phyloP scores from a whole-genome alignment of 2,113 vertebrate species.

The Todiramphus saurophagus region DNA sequence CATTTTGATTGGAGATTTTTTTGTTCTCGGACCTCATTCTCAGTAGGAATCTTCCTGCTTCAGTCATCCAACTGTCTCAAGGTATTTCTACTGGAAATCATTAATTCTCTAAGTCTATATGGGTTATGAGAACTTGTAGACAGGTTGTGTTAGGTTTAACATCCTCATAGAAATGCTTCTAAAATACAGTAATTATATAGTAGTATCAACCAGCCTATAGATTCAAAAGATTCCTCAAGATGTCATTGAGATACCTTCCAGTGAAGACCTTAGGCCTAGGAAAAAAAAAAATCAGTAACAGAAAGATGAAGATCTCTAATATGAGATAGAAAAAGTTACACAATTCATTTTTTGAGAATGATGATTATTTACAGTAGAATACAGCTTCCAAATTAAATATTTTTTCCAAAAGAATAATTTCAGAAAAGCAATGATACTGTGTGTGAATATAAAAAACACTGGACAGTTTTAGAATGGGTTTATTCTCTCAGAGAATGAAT shows the following conservation, averaged over 20 bases:
- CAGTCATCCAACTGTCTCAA: not conserved
- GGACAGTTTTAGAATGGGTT: not conserved
- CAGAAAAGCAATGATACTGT: not conserved
- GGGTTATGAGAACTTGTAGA: not conserved
- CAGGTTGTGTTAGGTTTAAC: not conserved
- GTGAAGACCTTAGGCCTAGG: not conserved
- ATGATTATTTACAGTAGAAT: not conserved
- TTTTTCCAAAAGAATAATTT: not conserved
- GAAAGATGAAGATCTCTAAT: not conserved
- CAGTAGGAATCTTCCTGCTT: not conserved
- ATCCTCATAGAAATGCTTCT: not conserved
- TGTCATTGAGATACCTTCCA: not conserved
- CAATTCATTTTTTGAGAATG: not conserved
- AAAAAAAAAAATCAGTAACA: not conserved
- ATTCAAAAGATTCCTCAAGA: not conserved
- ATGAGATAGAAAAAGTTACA: not conserved
- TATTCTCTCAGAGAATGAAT: not conserved
- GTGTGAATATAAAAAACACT: not conserved
- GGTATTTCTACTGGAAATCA: not conserved
- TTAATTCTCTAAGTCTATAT: not conserved
- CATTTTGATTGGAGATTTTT: not conserved
- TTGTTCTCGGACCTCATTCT: not conserved
- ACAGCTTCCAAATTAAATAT: not conserved
- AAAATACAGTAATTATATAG: not conserved
- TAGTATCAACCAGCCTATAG: not conserved